Base-by-base conservation (phyloP, 1,140 invertebrate species). In the honey bee (Apis mellifera) region DNA sequence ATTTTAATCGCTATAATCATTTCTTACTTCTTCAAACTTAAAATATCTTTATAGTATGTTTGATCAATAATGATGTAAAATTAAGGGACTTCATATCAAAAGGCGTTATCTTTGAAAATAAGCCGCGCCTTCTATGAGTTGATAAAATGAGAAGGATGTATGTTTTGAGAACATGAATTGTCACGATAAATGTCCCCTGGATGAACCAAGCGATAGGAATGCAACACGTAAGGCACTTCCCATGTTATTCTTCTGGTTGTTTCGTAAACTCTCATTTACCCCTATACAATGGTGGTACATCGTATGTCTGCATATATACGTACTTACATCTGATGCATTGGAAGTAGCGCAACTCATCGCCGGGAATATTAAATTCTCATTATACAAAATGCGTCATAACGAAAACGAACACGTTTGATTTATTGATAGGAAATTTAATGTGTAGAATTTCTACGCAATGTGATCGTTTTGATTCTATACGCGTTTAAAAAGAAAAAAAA, bases 191-290 rank as follows among this genome's bases (percentile, higher is more conserved):
- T 86, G 80, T 79, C 65, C 42, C 26, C 57, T 19, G 62, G 69
- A 15, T 88, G 82, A 88, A 71, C 73, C 69, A 88, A 79, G 65
- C 73, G 79, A 77, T 71, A 88, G 83, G 84, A 90, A 90, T 89
- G 89, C 72, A 78, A 74, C 59, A 26, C 62, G 77, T 87, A 86
- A 89, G 52, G 50, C 52, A 79, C 75, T 83, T 89, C 81, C 68
- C 70, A 77, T 77, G 50, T 72, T 86, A 26, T 86, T 60, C 42
- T 26, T 57, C 15, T 59, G 52, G 60, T 59, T 23, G 72, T 83
- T 83, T 83, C 82, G 69, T 79, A 79, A 83, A 83, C 68, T 66
- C 9, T 17, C 26, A 17, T 66, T 23, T 26, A 42, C 64, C 79
- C 79, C 79, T 82, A 9, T 23, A 59, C 5, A 19, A 60, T 60